A percentile compares a stretch with the other conserved stretches of the same genome.
Conservation (phyloP, 2,888 invertebrate genomes). For the Phorcus lineatus region DNA sequence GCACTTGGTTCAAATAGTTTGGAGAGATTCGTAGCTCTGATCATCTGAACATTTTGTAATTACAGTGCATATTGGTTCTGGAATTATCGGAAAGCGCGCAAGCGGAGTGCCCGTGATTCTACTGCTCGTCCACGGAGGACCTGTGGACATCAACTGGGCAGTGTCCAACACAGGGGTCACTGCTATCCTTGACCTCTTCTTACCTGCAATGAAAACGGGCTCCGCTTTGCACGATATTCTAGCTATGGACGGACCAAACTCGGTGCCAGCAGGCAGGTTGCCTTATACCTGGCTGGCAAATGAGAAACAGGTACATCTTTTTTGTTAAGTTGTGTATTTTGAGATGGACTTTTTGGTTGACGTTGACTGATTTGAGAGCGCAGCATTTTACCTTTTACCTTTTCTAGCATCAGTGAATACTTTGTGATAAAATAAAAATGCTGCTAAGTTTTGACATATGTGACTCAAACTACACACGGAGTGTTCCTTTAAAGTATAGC, state of each 20-base stretch:
- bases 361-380: no score
- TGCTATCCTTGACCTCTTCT: constrained; percentile 58
- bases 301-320: no score
- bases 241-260: constrained; percentile 40
- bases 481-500: no score
- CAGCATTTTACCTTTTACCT: no score
- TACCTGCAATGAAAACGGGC: constrained; percentile 69
- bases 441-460: no score
- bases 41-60: neutral
- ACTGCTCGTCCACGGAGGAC: constrained; percentile 65
- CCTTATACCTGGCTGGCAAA: constrained; percentile 64
- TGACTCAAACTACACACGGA: no score
- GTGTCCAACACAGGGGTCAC: constrained; percentile 46
- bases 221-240: constrained; percentile 59
- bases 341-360: no score
- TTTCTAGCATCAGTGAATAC: no score
- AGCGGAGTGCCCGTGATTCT: constrained; percentile 44
- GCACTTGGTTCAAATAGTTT: no score
- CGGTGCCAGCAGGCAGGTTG: constrained; percentile 65
- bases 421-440: no score
- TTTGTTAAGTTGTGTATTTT: no score
- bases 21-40: no score
- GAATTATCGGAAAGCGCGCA: neutral
- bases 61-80: neutral
- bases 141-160: constrained; percentile 65